Evolutionary conservation across 2,113 vertebrate species (phyloP), one percentile per base, ranked within the genome.

Genomic region (Dendropsophus ebraccatus): DNA sequence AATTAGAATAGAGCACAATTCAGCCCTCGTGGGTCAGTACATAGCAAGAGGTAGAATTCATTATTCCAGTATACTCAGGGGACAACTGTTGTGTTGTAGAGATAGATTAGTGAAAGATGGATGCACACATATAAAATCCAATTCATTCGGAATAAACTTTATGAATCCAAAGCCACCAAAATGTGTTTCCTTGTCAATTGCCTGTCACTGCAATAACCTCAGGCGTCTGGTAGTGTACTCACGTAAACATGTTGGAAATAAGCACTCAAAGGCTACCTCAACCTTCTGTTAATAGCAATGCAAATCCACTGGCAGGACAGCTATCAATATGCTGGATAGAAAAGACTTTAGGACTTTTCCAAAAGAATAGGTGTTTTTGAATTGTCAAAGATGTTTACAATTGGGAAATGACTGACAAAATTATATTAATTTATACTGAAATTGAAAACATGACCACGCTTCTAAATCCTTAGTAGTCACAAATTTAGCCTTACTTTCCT

Each of bases 1-100:
- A 92, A 93, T 91, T 91, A 92, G 92, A 92, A 92, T 90, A 89
- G 92, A 93, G 91, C 88, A 87, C 90, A 88, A 92, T 92, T 88
- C 23, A 74, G 88, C 83, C 89, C 91, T 90, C 80, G 88, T 91
- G 88, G 92, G 91, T 93, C 92, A 93, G 76, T 86, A 60, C 88
- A 93, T 93, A 92, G 85, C 85, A 92, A 91, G 89, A 91, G 90
- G 89, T 93, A 93, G 88, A 91, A 93, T 93, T 92, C 88, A 92
- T 92, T 94, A 91, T 91, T 69, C 91, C 52, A 54, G 62, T 89
- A 90, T 90, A 89, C 88, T 91, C 88, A 89, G 88, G 90, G 90
- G 89, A 90, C 91, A 92, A 85, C 79, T 69, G 37, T 84, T 90
- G 91, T 88, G 87, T 82, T 90, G 56, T 89, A 92, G 84, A 89